These are phyloP conservation scores for Girardinus metallicus DNA, from an alignment of 2,797 vertebrate species.

Conservation along the genomic window DNA sequence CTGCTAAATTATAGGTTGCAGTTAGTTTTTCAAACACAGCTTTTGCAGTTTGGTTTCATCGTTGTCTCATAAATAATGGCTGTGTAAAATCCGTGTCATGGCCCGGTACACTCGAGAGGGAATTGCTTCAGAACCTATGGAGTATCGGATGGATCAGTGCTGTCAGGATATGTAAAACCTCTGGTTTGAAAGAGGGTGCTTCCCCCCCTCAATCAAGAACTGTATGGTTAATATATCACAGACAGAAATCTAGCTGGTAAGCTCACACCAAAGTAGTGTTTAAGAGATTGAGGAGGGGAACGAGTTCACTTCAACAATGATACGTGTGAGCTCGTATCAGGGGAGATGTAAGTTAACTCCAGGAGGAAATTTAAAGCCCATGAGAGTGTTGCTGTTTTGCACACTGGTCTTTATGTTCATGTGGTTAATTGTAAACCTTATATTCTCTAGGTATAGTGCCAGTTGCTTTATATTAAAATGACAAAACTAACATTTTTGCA, in stretches of 20 bases:
- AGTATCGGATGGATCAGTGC: not conserved
- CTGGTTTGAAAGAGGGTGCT: not conserved
- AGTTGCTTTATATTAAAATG: not conserved
- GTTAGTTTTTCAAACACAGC: not conserved
- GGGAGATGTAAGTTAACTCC: constrained; percentile 1
- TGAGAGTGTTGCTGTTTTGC: constrained; percentile 2
- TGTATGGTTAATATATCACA: not conserved
- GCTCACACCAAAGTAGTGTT: not conserved
- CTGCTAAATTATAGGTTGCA: not conserved
- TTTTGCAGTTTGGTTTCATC: not conserved
- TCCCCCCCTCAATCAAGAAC: not conserved
- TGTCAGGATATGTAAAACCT: not conserved
- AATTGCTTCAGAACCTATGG: not conserved
- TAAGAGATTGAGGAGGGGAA: not conserved
- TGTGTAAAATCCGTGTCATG: not conserved
- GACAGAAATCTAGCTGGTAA: not conserved
- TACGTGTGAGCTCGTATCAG: constrained; percentile 1
- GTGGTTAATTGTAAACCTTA: not conserved
- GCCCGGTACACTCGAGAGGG: not conserved
- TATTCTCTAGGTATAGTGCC: not conserved
- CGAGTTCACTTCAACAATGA: constrained; percentile 9
- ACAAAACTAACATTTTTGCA: not conserved
- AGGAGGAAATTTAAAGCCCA: not conserved
- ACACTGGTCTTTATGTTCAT: not conserved
- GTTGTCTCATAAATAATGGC: not conserved